Evolutionary conservation across 2,113 vertebrate species (phyloP), one percentile per base, ranked within the genome.

Genomic region (Ptychochromis oligacanthus): DNA sequence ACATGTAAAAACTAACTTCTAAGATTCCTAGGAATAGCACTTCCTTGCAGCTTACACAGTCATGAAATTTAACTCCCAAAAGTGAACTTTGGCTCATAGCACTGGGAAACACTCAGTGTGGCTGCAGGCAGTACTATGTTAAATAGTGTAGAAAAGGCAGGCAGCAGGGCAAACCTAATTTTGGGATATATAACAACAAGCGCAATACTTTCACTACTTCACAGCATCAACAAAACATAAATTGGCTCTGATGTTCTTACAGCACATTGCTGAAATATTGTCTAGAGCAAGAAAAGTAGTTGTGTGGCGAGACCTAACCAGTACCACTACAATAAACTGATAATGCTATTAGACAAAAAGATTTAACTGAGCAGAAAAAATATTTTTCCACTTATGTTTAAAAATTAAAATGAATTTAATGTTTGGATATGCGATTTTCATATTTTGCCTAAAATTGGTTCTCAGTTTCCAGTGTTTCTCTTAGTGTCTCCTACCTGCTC

Each of bases 1-100:
- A n/a, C n/a, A n/a, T n/a, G n/a, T n/a, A n/a, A n/a, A 49, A 64
- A 31, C 7, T 24, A 80, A 58, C 38, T 20, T 6, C 60, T 31
- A 3, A 6, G 65, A 59, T 82, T 91, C 84, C 0, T 82, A 61
- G 31, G 60, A 87, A 65, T 28, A 65, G 15, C n/a, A 13, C 22
- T 64, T 81, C 38, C 83, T 85, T 59, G 5, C 9, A 17, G 3
- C 2, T 70, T 17, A 70, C 0, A 0, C 28, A 31, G 24, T 28
- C 43, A 46, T 46, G 14, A 70, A 49, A 70, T 49, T 8, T 70
- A 70, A 31, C 65, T 70, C 24, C 24, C 6, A 22, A n/a, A 6
- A 72, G 13, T 60, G 54, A 76, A 60, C 65, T 65, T 75, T 65
- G 76, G 62, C 18, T 80, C 31, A 83, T 1, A 11, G 31, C 14